phyloP scores from a whole-genome alignment of 2,113 vertebrate species.

The Henicopernis longicauda region DNA sequence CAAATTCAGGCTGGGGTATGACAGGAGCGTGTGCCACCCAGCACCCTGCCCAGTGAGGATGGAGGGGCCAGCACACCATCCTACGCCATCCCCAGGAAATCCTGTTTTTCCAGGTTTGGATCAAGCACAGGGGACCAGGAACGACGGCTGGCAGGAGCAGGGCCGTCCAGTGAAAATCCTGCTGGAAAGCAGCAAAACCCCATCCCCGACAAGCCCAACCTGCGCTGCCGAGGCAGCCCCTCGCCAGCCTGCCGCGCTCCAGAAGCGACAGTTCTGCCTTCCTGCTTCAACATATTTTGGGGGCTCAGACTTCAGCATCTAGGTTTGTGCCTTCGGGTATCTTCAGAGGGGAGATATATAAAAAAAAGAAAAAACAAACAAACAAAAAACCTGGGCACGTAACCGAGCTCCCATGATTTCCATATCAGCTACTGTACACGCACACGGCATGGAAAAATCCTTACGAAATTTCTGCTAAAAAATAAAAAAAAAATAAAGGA shows the following conservation, averaged over 20 bases:
- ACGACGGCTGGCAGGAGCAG: accelerated
- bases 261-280: neutral
- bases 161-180: neutral
- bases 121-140: neutral
- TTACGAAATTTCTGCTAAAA: conserved; percentile 30
- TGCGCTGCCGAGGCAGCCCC: neutral
- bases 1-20: neutral
- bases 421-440: conserved; percentile 5
- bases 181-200: neutral
- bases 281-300: neutral
- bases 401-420: neutral
- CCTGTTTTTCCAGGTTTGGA: neutral
- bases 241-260: neutral
- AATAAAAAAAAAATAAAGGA: neutral
- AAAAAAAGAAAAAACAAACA: neutral
- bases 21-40: neutral
- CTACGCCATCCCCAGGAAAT: accelerated
- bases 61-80: neutral
- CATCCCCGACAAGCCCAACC: accelerated
- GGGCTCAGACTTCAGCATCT: neutral
- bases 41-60: neutral
- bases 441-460: conserved; percentile 21
- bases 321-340: neutral
- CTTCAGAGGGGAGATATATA: neutral
- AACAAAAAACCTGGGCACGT: neutral